These are phyloP conservation scores for Cottoperca gobio DNA, from an alignment of 2,797 vertebrate species.

Conservation along the genomic window DNA sequence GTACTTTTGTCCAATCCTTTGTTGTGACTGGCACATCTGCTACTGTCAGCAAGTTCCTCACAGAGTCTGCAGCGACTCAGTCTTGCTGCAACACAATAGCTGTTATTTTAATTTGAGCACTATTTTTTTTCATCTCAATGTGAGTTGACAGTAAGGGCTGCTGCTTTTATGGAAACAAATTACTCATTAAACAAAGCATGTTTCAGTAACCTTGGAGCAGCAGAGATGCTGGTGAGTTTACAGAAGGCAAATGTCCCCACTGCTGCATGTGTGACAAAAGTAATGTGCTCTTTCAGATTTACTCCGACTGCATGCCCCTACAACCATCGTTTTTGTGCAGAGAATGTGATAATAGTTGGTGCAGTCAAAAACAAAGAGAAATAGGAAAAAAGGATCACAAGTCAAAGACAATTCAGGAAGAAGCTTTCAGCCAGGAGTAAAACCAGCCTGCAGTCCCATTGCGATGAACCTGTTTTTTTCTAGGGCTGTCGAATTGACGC, in stretches of 20 bases:
- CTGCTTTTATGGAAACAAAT: constrained; percentile 44
- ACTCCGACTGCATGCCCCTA: background rate
- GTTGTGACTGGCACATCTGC: constrained; percentile 28
- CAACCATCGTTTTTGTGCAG: constrained; percentile 33
- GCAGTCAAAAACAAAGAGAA: constrained; percentile 32
- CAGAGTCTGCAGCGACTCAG: background rate
- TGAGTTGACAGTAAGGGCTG: constrained; percentile 29
- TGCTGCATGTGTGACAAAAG: constrained; percentile 10
- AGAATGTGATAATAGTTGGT: constrained; percentile 30
- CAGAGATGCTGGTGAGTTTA: constrained; percentile 6
- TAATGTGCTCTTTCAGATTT: background rate
- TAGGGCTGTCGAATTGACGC: no score
- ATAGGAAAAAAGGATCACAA: constrained; percentile 31
- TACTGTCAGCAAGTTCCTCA: constrained; percentile 27
- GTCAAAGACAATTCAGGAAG: constrained; percentile 12
- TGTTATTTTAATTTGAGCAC: constrained; percentile 34
- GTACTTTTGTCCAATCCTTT: constrained; percentile 24
- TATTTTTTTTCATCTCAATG: constrained; percentile 35
- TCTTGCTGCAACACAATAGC: background rate
- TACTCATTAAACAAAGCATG: constrained; percentile 41
- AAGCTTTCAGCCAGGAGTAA: constrained; percentile 46
- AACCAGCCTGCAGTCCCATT: background rate
- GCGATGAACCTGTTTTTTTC: constrained; percentile 30
- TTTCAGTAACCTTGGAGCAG: constrained; percentile 33
- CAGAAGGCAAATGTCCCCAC: constrained; percentile 6